Evolutionary conservation across 2,888 invertebrate species (phyloP).

Genomic region (Melanophora roralis): DNA sequence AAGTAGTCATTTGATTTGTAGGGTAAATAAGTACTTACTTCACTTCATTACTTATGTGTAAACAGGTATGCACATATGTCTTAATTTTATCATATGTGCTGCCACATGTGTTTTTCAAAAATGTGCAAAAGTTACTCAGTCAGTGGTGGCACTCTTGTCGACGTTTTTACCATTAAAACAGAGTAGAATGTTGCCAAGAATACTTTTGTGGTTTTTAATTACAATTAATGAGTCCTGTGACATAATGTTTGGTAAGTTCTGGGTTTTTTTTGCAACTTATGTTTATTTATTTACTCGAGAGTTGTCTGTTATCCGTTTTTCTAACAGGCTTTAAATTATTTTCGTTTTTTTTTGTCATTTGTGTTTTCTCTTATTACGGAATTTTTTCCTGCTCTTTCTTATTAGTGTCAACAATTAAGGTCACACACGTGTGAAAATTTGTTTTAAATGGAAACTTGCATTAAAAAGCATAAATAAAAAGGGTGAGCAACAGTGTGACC

Average conservation of each 20-base stretch:
- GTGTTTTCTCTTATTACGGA: background rate
- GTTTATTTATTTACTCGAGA: background rate
- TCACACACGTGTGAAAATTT: constrained; percentile 6
- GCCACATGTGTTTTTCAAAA: too few species aligned
- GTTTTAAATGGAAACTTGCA: too few species aligned
- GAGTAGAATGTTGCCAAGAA: background rate
- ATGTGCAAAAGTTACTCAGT: too few species aligned
- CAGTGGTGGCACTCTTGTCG: background rate
- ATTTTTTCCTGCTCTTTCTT: background rate
- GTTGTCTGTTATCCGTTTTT: background rate
- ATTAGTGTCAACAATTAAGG: constrained; percentile 33
- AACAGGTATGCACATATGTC: too few species aligned
- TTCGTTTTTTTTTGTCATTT: background rate
- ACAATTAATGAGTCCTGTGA: constrained; percentile 51
- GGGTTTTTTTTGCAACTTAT: background rate
- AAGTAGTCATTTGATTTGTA: too few species aligned
- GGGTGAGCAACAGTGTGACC: too few species aligned
- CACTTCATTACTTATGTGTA: too few species aligned
- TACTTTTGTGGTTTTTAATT: constrained; percentile 44
- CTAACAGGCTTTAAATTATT: background rate
- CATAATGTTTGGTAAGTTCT: background rate
- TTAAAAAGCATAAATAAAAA: too few species aligned
- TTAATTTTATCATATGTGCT: too few species aligned
- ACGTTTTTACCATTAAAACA: background rate
- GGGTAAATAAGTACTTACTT: too few species aligned